Conservation (phyloP, 30 jellyfish, hydroid and myxozoan species). For the Rhopilema esculentum region DNA sequence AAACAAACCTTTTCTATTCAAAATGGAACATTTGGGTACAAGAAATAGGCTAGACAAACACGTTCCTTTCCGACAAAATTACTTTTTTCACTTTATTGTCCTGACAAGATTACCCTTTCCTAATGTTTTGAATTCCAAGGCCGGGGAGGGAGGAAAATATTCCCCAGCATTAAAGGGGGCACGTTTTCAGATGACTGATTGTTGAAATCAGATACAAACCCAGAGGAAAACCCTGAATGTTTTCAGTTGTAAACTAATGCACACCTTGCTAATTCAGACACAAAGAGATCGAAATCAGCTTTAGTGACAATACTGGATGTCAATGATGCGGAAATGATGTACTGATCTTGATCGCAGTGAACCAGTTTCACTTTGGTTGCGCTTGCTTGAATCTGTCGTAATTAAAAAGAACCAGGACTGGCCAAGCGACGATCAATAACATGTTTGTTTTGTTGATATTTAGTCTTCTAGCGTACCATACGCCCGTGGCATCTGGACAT, state of each 20-base stretch:
- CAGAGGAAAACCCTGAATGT: not conserved
- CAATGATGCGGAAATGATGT: not conserved
- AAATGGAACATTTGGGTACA: too few relatives aligned
- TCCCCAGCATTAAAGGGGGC: not conserved
- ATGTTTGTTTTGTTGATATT: not conserved
- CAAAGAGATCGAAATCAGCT: not conserved
- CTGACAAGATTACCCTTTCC: too few relatives aligned
- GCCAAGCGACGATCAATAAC: not conserved
- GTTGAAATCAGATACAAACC: not conserved
- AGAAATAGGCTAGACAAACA: too few relatives aligned
- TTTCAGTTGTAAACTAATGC: not conserved
- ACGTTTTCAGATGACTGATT: not conserved
- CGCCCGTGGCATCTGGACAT: constrained; percentile 33
- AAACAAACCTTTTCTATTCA: too few relatives aligned
- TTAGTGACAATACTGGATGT: not conserved
- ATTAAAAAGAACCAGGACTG: not conserved
- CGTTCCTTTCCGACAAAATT: too few relatives aligned
- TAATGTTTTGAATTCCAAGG: too few relatives aligned
- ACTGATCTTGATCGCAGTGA: not conserved
- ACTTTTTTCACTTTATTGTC: too few relatives aligned
- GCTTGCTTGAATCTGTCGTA: not conserved
- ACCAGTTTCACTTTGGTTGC: not conserved
- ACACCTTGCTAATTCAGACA: not conserved
- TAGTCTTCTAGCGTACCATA: not conserved
- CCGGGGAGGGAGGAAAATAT: not conserved